These are phyloP conservation scores for Lepilemur ruficaudatus DNA, from an alignment of 2,797 vertebrate genomes.

Conservation along the genomic window DNA sequence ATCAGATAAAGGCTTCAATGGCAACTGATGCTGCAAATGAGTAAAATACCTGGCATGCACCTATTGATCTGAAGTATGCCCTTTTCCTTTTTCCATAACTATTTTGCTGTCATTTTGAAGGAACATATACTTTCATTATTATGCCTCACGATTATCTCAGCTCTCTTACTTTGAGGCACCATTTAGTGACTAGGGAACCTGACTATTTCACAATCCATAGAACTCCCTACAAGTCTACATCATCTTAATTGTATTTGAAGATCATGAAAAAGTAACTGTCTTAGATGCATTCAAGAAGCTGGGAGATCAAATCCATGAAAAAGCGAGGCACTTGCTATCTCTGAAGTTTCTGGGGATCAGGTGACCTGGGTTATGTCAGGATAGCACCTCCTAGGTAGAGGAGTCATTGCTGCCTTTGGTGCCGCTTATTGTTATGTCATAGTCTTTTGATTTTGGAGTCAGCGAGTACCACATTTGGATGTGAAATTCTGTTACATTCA, in stretches of 20 bases:
- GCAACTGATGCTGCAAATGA: neutral
- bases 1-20: neutral
- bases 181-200: neutral
- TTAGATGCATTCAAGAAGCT: neutral
- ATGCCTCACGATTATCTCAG: neutral
- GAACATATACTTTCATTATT: neutral
- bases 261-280: neutral
- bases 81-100: neutral
- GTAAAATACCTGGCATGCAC: neutral
- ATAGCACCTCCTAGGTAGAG: neutral
- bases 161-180: neutral
- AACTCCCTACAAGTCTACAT: neutral
- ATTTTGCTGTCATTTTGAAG: neutral
- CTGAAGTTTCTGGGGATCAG: neutral
- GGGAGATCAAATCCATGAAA: neutral
- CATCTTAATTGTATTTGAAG: neutral
- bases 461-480: neutral
- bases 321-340: neutral
- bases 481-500: neutral
- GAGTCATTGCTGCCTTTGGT: rapidly evolving
- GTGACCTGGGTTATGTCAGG: neutral
- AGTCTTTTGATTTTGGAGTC: neutral
- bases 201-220: neutral
- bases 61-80: neutral
- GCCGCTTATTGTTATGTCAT: neutral